Conservation (phyloP, 2,888 invertebrate species). For the Hofmannophila pseudospretella region DNA sequence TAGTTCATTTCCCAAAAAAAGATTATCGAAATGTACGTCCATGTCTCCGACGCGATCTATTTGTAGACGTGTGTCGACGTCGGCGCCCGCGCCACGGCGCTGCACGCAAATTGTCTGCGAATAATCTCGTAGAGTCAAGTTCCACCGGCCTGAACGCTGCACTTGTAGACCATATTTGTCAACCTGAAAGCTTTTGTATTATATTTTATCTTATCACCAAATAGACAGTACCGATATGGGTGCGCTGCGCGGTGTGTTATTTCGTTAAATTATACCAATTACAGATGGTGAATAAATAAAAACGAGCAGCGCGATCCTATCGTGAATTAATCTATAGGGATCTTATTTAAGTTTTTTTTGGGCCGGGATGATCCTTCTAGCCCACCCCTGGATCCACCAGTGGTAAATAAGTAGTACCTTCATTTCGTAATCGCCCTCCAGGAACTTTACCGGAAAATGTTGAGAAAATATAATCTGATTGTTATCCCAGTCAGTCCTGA, state of each 20-base stretch:
- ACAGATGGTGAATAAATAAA: too few species aligned
- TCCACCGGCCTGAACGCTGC: slow-evolving; percentile 84
- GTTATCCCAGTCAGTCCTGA: slow-evolving; percentile 82
- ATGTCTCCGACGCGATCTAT: slow-evolving; percentile 87
- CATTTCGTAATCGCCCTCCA: slow-evolving; percentile 79
- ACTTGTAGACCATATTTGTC: slow-evolving; percentile 80
- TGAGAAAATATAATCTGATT: slow-evolving; percentile 85
- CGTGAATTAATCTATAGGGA: too few species aligned
- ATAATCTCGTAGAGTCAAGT: slow-evolving; percentile 84
- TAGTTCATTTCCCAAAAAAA: slow-evolving; percentile 81
- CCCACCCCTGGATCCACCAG: too few species aligned
- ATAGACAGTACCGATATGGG: too few species aligned
- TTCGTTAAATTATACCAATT: too few species aligned
- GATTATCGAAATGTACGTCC: slow-evolving; percentile 86
- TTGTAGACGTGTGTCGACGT: slow-evolving; percentile 83
- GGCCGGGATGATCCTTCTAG: too few species aligned
- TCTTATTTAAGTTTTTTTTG: too few species aligned
- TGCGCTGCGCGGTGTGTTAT: too few species aligned
- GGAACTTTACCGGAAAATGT: slow-evolving; percentile 88
- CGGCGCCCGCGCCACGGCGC: slow-evolving; percentile 64
- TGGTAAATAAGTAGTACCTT: too few species aligned
- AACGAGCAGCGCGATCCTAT: too few species aligned
- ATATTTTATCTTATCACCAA: too few species aligned
- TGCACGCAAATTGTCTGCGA: slow-evolving; percentile 82
- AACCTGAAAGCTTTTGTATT: slow-evolving; percentile 67